Conservation (phyloP, 2,113 vertebrate genomes). For the Platycercus adscitus region DNA sequence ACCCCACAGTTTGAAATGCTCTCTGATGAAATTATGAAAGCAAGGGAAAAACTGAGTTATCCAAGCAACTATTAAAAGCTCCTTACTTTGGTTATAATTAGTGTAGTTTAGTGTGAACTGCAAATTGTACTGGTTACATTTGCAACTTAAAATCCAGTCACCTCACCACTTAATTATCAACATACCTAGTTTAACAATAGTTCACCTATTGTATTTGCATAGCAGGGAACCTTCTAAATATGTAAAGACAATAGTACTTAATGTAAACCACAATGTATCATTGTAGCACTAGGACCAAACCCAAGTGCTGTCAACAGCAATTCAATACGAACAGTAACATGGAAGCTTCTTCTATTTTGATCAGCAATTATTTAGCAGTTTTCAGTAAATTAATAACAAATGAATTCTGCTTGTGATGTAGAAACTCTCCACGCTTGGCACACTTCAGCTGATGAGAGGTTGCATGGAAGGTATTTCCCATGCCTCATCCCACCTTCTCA, state of each 20-base stretch:
- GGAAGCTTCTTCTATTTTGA: background rate
- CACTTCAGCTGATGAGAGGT: background rate
- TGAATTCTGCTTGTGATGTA: background rate
- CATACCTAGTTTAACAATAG: background rate
- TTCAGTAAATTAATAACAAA: background rate
- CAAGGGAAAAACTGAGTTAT: background rate
- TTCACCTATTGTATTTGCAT: background rate
- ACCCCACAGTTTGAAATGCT: background rate
- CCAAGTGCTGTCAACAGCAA: background rate
- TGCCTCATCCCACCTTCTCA: background rate
- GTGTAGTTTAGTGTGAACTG: background rate
- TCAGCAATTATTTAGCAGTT: background rate
- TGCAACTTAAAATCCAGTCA: slow-evolving; percentile 1
- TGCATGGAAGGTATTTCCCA: background rate
- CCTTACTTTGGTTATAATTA: slow-evolving; percentile 37
- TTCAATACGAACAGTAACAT: background rate
- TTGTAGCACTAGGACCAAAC: background rate
- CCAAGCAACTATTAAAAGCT: slow-evolving; percentile 5
- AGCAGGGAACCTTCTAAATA: background rate
- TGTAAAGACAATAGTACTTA: background rate
- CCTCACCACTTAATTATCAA: background rate
- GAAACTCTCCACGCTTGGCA: background rate
- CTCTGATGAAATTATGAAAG: background rate
- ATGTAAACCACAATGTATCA: background rate
- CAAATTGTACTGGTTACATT: background rate